Percentiles rank a stretch among this genome's conserved stretches.
Evolutionary conservation across 2,113 vertebrate species (phyloP).

Genomic region (Gorsachius goisagi): DNA sequence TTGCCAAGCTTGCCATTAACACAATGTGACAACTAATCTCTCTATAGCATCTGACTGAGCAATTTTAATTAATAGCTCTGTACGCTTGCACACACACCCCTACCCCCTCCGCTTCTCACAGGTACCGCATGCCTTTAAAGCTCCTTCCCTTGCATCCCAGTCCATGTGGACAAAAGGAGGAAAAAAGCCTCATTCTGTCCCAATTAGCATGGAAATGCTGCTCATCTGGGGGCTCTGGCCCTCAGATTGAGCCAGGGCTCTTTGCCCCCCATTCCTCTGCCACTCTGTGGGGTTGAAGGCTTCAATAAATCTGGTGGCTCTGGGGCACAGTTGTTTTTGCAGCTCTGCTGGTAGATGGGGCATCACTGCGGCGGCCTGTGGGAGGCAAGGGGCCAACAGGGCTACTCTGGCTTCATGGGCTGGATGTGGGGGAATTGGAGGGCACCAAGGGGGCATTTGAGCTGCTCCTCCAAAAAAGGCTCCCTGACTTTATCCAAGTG

Average conservation of each 20-base stretch:
- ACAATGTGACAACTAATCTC: slow-evolving; percentile 85
- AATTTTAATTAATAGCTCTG: slow-evolving; percentile 79
- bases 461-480: not conserved
- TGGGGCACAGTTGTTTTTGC: not conserved
- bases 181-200: not conserved
- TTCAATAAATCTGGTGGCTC: not conserved
- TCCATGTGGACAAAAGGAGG: not conserved
- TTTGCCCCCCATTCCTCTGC: not conserved
- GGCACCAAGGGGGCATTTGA: not conserved
- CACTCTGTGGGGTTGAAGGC: not conserved
- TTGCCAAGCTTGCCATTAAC: slow-evolving; percentile 80
- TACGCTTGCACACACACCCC: not conserved
- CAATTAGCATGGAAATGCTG: not conserved
- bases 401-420: not conserved
- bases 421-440: not conserved
- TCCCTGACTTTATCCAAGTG: not conserved
- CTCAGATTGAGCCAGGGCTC: not conserved
- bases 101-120: not conserved
- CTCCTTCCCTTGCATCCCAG: not conserved
- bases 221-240: not conserved
- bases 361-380: not conserved
- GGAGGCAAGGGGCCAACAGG: not conserved
- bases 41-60: slow-evolving; percentile 78
- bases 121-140: slow-evolving; percentile 54
- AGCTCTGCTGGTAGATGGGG: not conserved